phyloP scores from a whole-genome alignment of 2,888 invertebrate species.

The Chrysodeixis includens region DNA sequence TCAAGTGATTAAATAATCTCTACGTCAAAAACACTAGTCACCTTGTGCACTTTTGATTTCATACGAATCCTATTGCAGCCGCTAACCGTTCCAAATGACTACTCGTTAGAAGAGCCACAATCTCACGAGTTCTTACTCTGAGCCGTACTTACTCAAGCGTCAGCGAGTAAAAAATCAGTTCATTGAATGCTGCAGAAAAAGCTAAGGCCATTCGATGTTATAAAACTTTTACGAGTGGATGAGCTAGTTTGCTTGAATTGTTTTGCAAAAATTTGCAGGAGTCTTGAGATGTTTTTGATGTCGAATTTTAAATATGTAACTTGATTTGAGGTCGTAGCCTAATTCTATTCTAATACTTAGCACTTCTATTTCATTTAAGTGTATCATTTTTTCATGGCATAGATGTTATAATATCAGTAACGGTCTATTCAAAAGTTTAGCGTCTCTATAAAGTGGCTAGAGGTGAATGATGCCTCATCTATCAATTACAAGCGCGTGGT shows the following conservation, averaged over 20 bases:
- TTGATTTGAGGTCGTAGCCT: background rate
- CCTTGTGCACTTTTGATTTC: constrained; percentile 78
- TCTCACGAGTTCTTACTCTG: constrained; percentile 67
- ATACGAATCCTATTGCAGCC: constrained; percentile 66
- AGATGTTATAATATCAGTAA: background rate
- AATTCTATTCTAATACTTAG: background rate
- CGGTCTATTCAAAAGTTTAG: background rate
- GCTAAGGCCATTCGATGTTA: constrained; percentile 35
- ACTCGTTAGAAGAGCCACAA: constrained; percentile 68
- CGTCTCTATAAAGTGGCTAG: constrained; percentile 6
- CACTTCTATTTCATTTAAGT: too few species aligned
- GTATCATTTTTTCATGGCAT: background rate
- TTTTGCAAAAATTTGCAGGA: background rate
- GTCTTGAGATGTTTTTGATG: too few species aligned
- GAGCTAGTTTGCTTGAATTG: constrained; percentile 11
- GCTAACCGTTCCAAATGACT: constrained; percentile 65
- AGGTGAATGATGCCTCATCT: constrained; percentile 16
- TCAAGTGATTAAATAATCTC: constrained; percentile 34
- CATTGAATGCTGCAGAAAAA: constrained; percentile 70
- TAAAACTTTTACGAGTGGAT: constrained; percentile 30
- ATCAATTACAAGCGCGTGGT: constrained; percentile 23
- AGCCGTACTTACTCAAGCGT: constrained; percentile 74
- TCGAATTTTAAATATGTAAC: too few species aligned
- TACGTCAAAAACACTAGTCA: constrained; percentile 61
- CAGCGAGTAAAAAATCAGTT: constrained; percentile 71